Evolutionary conservation across 2,797 vertebrate species (phyloP).

Genomic region (Peromyscus nudipes): DNA sequence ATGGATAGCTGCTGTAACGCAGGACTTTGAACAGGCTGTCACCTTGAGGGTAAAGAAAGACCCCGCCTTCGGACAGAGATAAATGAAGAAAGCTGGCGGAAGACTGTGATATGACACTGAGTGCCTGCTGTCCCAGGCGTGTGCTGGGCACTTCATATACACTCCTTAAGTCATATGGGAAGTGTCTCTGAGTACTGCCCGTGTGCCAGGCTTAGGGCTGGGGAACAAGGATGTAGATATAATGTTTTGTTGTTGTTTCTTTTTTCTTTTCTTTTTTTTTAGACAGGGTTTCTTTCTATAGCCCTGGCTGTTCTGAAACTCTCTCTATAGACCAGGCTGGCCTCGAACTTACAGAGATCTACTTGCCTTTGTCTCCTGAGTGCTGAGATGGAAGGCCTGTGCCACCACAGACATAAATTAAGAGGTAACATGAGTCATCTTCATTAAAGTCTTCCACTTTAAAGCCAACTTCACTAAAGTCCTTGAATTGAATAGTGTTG

Average conservation of each 20-base stretch:
- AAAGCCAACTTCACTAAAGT: background rate
- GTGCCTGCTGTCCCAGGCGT: background rate
- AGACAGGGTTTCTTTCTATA: background rate
- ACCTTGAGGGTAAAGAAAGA: background rate
- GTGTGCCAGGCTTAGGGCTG: background rate
- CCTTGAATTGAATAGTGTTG: too few species aligned
- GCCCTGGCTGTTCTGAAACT: background rate
- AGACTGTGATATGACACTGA: background rate
- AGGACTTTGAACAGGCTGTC: background rate
- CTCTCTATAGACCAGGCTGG: background rate
- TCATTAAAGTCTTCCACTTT: background rate
- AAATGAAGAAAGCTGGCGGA: background rate
- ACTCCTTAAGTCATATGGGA: background rate
- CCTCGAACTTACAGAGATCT: background rate
- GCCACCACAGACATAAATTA: background rate
- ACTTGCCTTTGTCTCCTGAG: background rate
- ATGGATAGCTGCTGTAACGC: background rate
- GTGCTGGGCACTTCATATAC: background rate
- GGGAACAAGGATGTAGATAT: background rate
- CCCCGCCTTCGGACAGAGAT: background rate
- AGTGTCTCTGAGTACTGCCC: background rate
- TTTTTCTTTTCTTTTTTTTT: background rate
- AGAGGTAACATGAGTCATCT: background rate
- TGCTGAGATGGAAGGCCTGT: background rate
- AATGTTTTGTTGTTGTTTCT: background rate